These are phyloP conservation scores for Poecilia velifera DNA, from an alignment of 2,797 vertebrate genomes.

Conservation along the genomic window DNA sequence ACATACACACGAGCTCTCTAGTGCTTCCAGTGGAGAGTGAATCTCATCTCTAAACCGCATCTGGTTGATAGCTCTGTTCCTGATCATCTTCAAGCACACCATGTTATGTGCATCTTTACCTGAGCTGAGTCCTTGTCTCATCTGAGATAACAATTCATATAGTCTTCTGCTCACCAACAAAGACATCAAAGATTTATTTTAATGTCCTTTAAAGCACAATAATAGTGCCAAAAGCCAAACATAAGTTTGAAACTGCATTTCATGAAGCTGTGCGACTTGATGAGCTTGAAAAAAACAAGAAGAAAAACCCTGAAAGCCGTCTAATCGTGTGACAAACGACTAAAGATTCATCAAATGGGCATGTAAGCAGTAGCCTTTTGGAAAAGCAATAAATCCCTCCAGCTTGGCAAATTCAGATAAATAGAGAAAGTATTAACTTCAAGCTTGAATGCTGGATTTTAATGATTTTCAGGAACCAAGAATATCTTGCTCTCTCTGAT, in stretches of 20 bases:
- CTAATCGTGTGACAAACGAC: slow-evolving; percentile 13
- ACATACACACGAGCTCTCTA: neutral
- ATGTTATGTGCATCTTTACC: neutral
- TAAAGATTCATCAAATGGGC: slow-evolving; percentile 45
- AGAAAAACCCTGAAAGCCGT: slow-evolving; percentile 1
- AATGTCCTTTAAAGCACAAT: neutral
- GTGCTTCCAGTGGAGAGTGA: neutral
- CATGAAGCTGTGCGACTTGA: slow-evolving; percentile 16
- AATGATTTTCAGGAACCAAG: slow-evolving; percentile 64
- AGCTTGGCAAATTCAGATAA: slow-evolving; percentile 64
- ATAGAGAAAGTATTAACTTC: slow-evolving; percentile 67
- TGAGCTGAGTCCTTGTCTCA: neutral
- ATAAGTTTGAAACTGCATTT: neutral
- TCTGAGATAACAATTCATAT: neutral
- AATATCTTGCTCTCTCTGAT: slow-evolving; percentile 70
- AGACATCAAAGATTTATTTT: neutral
- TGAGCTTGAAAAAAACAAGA: slow-evolving; percentile 19
- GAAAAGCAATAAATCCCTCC: slow-evolving; percentile 53
- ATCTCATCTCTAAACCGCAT: neutral
- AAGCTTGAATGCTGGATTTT: slow-evolving; percentile 69
- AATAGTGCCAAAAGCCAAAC: neutral
- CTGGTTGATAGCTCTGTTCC: neutral
- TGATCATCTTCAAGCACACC: neutral
- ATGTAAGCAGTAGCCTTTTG: slow-evolving; percentile 44
- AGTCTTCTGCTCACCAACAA: neutral